Evolutionary conservation across 2,888 invertebrate species (phyloP), one percentile per base, ranked within the genome.

Genomic region (Caenorhabditis japonica): DNA sequence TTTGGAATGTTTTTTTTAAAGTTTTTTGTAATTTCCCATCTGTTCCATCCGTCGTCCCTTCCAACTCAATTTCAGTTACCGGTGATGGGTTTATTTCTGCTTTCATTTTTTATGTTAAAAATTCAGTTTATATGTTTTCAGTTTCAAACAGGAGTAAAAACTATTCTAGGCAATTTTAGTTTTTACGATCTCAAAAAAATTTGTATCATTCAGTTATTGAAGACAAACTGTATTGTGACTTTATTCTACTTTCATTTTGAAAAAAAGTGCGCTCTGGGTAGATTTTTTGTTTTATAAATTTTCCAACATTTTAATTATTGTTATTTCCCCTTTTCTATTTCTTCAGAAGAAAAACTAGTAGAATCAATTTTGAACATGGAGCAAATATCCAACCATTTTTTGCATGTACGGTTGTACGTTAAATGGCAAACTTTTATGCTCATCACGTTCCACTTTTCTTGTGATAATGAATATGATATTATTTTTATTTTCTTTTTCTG

Each of bases 401-500:
- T 46, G 19, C 46, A 25, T 58, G 46, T 36, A 17, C 12, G 10
- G 33, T 56, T 46, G 36, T 72, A 64, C 59, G 58, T 46, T 59
- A 64, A 33, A 47, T 23, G 19, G 38, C 19, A 43, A 36, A 49
- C 43, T 58, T 55, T 41, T 64, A 72, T 66, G 64, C 71, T 71
- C 71, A 71, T 59, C 60, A 66, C 64, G 64, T 72, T 72, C 64
- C 72, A 71, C 41, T 51, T 44, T 44, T 49, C 19, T 72, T 72
- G 72, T 72, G 64, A 66, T 72, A 66, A 55, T 72, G 30, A 64
- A 72, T 25, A 51, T 58, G 27, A 41, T 41, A 23, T 49, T 55
- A 27, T 53, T 56, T 55, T 64, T n/a, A 25, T 41, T 21, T 43
- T 8, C 17, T 21, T 43, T 12, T 12, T 12, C 19, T 19, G 43